Conservation (phyloP, 2,888 invertebrate genomes). For the Parnassius apollo region DNA sequence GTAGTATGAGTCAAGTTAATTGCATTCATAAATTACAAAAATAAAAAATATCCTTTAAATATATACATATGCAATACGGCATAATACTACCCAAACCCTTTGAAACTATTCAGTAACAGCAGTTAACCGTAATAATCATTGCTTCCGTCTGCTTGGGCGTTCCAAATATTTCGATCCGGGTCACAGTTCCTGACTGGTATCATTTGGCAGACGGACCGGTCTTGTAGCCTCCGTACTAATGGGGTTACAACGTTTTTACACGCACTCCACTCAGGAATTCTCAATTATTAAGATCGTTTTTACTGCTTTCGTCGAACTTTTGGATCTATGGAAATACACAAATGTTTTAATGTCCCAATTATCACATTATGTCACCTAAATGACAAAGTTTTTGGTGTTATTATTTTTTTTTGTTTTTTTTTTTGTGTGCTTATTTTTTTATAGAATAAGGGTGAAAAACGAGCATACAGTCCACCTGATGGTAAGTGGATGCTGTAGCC, state of each 20-base stretch:
- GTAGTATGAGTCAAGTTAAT: no score
- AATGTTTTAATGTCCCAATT: no score
- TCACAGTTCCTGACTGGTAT: slow-evolving; percentile 27
- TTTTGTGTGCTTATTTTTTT: no score
- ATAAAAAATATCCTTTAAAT: no score
- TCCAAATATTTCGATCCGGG: slow-evolving; percentile 23
- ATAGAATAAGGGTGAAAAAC: no score
- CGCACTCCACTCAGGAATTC: slow-evolving; percentile 20
- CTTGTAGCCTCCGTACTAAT: slow-evolving; percentile 18
- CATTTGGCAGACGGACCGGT: slow-evolving; percentile 26
- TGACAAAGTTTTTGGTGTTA: no score
- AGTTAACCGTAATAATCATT: slow-evolving; percentile 3
- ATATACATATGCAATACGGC: no score
- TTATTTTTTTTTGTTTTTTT: no score
- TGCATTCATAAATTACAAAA: no score
- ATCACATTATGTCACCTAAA: no score
- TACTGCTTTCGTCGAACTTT: slow-evolving; percentile 1
- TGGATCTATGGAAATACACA: neutral
- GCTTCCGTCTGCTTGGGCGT: slow-evolving; percentile 1
- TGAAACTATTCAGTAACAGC: neutral
- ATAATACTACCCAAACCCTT: neutral
- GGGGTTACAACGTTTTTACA: slow-evolving; percentile 25
- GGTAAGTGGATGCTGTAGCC: no score
- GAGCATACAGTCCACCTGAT: no score
- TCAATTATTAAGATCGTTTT: slow-evolving; percentile 4